Evolutionary conservation across 2,797 vertebrate genomes (phyloP), one percentile per base, ranked within the genome.

Genomic region (Pteropus rufus): DNA sequence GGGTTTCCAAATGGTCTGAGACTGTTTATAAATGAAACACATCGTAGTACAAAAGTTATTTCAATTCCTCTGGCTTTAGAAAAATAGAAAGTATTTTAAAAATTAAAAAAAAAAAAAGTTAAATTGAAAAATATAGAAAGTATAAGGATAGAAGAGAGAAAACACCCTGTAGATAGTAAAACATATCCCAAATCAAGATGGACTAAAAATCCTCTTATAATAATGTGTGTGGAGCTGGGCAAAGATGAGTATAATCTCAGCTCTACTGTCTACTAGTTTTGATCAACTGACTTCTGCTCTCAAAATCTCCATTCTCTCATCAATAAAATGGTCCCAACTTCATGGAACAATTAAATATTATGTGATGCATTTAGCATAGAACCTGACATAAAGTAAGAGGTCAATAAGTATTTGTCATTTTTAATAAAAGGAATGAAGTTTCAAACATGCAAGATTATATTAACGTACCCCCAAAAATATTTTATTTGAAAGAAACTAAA

Each of bases 131-230:
- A 88, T 39, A 85, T 3, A 91, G 56, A 90, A 80, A 87, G 31
- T 19, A 29, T 26, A 95, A 88, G 19, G 72, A 82, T 5, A 5
- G n/a, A n/a, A 7, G 1, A 62, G 29, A 95, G 41, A 94, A 93
- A 91, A 73, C 26, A 75, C 56, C 24, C 70, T 12, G 6, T n/a
- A 94, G 77, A 96, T 94, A 93, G 69, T 80, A 92, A 96, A 82
- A 52, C 67, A 90, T 34, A 46, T 73, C 36, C 41, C 91, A 88
- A 64, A 95, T 95, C 92, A 58, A 92, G 76, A 91, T 11, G 21
- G 58, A 86, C 95, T 94, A 16, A 92, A 93, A 97, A 29, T 0
- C 0, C 41, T 94, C 26, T 88, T 46, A 36, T 8, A 34, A 56
- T 34, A 18, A 49, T n/a, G 14, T 44, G 7, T 8, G 0, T 7